These are phyloP conservation scores for Oxygymnocypris stewartii DNA, from an alignment of 2,113 vertebrate genomes.

Conservation along the genomic window DNA sequence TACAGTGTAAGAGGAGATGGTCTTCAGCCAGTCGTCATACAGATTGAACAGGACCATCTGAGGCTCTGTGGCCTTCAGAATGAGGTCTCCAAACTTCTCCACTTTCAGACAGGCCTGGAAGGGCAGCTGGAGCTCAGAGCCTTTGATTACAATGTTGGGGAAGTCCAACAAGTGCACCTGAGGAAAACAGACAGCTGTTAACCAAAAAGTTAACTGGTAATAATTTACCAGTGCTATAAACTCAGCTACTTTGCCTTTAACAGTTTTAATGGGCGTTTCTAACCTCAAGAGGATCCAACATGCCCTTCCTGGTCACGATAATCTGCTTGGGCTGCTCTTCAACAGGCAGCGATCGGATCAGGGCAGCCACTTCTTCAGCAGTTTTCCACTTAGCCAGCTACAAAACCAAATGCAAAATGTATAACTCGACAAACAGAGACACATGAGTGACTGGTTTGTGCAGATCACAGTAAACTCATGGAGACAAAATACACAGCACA, in stretches of 20 bases:
- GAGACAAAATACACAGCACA: background rate
- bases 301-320: slow-evolving; percentile 97
- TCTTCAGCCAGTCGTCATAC: slow-evolving; percentile 99
- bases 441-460: background rate
- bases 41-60: slow-evolving; percentile 99
- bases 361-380: slow-evolving; percentile 95
- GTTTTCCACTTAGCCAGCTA: slow-evolving; percentile 99
- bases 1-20: slow-evolving; percentile 98
- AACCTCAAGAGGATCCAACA: slow-evolving; percentile 98
- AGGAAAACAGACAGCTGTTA: slow-evolving; percentile 21
- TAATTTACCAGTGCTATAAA: background rate
- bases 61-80: slow-evolving; percentile 97
- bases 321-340: slow-evolving; percentile 99
- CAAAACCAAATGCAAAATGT: slow-evolving; percentile 3
- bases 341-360: slow-evolving; percentile 96
- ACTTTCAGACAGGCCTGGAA: slow-evolving; percentile 99
- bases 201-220: background rate
- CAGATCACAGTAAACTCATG: background rate
- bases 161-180: slow-evolving; percentile 98
- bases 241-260: background rate
- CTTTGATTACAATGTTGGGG: slow-evolving; percentile 99
- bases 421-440: background rate
- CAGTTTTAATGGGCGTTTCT: slow-evolving; percentile 11
- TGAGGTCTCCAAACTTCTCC: slow-evolving; percentile 98
- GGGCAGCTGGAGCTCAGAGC: slow-evolving; percentile 95